Evolutionary conservation across 2,888 invertebrate species (phyloP).

Genomic region (Drosophila flavopinicola): DNA sequence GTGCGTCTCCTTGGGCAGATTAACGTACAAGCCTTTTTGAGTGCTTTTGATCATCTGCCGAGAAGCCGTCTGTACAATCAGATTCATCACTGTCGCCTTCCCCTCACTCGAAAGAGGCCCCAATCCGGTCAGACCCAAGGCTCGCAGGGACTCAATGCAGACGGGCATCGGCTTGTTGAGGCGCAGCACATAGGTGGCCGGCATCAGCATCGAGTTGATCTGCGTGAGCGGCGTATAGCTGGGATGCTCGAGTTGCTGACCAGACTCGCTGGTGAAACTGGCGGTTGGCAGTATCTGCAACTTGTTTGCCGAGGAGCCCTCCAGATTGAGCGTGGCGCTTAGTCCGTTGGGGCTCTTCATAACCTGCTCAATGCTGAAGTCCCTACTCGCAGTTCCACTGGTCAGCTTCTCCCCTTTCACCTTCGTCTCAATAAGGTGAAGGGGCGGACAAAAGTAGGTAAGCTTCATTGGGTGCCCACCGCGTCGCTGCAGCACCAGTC

Average conservation of each 20-base stretch:
- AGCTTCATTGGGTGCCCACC: constrained; percentile 97
- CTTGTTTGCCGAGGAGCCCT: constrained; percentile 93
- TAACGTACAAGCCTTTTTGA: constrained; percentile 93
- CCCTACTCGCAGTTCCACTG: constrained; percentile 83
- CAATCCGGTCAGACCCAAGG: constrained; percentile 87
- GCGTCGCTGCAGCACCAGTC: constrained; percentile 91
- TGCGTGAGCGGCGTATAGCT: constrained; percentile 91
- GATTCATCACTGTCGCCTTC: constrained; percentile 81
- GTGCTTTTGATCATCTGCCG: constrained; percentile 90
- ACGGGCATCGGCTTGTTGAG: constrained; percentile 94
- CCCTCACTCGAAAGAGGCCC: constrained; percentile 75
- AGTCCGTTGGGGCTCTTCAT: constrained; percentile 87
- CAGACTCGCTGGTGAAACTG: constrained; percentile 77
- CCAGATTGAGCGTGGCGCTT: constrained; percentile 95
- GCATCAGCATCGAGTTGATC: constrained; percentile 94
- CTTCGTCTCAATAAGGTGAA: constrained; percentile 61
- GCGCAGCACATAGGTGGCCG: constrained; percentile 93
- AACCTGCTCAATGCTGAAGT: constrained; percentile 86
- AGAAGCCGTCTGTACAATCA: constrained; percentile 92
- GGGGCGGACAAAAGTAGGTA: constrained; percentile 89
- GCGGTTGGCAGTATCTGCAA: constrained; percentile 83
- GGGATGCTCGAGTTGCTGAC: constrained; percentile 85
- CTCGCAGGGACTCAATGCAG: constrained; percentile 89
- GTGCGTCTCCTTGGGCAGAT: constrained; percentile 95
- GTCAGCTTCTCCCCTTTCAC: constrained; percentile 13